A percentile compares a stretch with the other conserved stretches of the same genome.
Evolutionary conservation across 2,888 invertebrate species (phyloP).

Genomic region (Augochlorella aurata): DNA sequence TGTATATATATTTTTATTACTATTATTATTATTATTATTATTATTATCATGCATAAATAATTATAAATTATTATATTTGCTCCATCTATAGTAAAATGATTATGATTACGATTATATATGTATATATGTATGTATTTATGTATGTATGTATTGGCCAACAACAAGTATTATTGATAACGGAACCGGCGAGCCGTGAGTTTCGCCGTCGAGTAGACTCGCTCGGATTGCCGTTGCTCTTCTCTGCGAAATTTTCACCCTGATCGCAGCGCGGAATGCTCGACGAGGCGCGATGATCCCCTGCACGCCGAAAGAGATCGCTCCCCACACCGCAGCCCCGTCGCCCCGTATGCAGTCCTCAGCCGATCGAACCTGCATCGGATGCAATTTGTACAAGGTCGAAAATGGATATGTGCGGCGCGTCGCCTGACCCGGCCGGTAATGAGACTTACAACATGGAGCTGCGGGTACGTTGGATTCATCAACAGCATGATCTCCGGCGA

Average conservation of each 20-base stretch:
- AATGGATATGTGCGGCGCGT: background rate
- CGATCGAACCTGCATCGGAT: background rate
- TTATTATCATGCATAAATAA: too few relatives aligned
- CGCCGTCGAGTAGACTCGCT: background rate
- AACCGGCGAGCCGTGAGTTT: background rate
- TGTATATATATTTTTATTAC: too few relatives aligned
- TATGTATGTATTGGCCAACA: background rate
- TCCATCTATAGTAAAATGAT: too few relatives aligned
- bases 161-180: constrained; percentile 47
- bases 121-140: too few relatives aligned
- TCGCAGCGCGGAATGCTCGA: background rate
- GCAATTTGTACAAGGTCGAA: background rate
- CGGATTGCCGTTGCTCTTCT: background rate
- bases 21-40: too few relatives aligned
- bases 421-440: background rate
- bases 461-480: background rate
- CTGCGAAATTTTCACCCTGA: constrained; percentile 36
- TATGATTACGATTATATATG: too few relatives aligned
- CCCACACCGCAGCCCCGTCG: too few relatives aligned
- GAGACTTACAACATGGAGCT: background rate
- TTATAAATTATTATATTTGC: too few relatives aligned
- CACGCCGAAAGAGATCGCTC: constrained; percentile 8
- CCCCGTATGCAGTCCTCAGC: background rate
- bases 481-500: background rate
- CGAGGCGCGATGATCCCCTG: background rate